Base-by-base conservation (phyloP, 23 tunicate genomes). In the Ciona savignyi region DNA sequence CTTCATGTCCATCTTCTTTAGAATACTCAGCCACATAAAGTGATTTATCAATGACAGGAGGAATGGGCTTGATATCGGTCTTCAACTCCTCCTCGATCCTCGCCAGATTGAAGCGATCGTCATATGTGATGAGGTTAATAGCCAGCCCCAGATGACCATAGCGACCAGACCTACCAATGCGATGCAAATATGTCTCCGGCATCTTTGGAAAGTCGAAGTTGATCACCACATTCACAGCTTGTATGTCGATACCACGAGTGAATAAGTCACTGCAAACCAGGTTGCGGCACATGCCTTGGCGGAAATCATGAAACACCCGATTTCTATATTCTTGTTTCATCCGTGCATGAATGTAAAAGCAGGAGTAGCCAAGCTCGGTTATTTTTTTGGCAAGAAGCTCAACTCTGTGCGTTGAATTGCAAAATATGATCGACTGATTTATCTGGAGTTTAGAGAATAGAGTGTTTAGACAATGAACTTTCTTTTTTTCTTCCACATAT, bases 251-350 rank as follows among this genome's bases (percentile, higher is more conserved):
- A 1, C 99, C 99, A 22, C 99, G 82, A 19, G 99, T 95, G 76
- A 95, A 95, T 71, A 95, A 67, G 74, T 95, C 99, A 51, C 93
- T 83, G 87, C 99, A 95, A 11, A 95, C 99, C 32, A 95, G 79
- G 71, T 95, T 95, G 35, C 99, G 80, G 82, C 99, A 95, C 68
- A 84, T 72, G 4, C 99, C 99, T 83, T 94, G 85, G 6, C 99
- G 78, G 60, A 94, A 94, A 73, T 94, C 99, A 71, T 94, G 99
- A 80, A 94, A 94, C 33, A 94, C 99, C 23, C 95, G 85, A 61
- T 94, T 94, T 32, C 99, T 75, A 65, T 94, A 87, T 62, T 94
- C 99, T 85, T 94, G 99, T 60, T 88, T 94, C 99, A 94, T 94
- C 70, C 83, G 79, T 30, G 99, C 99, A 67, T 94, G 99, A 33